A percentile compares a stretch with the other conserved stretches of the same genome.
phyloP scores from a whole-genome alignment of 2,797 vertebrate species.

The Podarcis lilfordi region DNA sequence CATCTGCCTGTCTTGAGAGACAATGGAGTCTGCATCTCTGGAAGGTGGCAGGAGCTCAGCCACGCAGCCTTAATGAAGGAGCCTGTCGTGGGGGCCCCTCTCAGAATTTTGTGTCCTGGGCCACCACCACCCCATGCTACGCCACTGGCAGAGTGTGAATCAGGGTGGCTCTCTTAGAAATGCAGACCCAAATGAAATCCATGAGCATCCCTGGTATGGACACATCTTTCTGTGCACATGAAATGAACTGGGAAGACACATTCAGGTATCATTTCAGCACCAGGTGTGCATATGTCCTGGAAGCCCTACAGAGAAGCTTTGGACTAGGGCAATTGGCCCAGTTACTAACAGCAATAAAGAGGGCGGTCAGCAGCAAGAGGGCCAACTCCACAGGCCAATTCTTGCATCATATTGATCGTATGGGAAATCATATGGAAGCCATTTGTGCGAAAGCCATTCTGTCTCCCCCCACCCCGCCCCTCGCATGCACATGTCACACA shows the following conservation, averaged over 20 bases:
- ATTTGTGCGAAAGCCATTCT: background rate
- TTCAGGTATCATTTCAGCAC: background rate
- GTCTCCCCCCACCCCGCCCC: background rate
- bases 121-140: too few relatives aligned
- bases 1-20: too few relatives aligned
- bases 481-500: too few relatives aligned
- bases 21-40: too few relatives aligned
- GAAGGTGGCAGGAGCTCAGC: too few relatives aligned
- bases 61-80: too few relatives aligned
- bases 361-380: background rate
- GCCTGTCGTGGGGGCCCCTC: too few relatives aligned
- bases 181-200: background rate
- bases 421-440: background rate
- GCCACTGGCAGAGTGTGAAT: background rate
- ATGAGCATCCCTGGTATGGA: too few relatives aligned
- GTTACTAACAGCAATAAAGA: background rate
- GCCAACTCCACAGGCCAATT: background rate
- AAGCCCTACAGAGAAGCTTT: background rate
- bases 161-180: background rate
- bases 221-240: background rate
- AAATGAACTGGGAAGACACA: background rate
- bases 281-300: too few relatives aligned
- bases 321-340: background rate
- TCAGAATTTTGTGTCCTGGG: too few relatives aligned
- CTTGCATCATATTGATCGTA: background rate